These are phyloP conservation scores for Ivindomyrus marchei DNA, from an alignment of 2,113 vertebrate genomes.

Conservation along the genomic window DNA sequence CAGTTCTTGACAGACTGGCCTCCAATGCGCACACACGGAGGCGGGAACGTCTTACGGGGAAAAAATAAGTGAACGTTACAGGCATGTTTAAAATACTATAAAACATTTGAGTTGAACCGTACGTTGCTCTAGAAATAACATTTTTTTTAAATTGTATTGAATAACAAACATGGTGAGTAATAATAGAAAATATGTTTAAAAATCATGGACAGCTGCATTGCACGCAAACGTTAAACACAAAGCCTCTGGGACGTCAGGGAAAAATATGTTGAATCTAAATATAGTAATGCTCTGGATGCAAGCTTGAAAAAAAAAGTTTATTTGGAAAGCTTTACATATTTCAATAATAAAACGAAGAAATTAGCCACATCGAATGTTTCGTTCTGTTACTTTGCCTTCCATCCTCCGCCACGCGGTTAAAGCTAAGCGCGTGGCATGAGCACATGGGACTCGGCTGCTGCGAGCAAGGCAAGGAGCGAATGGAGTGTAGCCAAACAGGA, in stretches of 20 bases:
- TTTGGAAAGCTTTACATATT: background rate
- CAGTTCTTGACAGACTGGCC: background rate
- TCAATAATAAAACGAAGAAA: background rate
- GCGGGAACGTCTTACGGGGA: background rate
- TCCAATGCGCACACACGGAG: background rate
- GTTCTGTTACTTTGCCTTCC: background rate
- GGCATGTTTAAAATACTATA: background rate
- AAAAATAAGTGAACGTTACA: background rate
- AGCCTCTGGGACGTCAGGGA: background rate
- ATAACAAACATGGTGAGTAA: background rate
- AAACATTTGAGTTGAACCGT: background rate
- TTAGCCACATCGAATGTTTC: background rate
- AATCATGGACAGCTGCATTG: background rate
- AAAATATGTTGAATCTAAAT: background rate
- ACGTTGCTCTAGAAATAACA: background rate
- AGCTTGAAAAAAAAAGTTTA: background rate
- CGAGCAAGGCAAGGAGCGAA: background rate
- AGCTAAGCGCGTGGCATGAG: background rate
- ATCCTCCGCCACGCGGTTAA: background rate
- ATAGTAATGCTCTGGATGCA: background rate
- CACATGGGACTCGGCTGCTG: background rate
- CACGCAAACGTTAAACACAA: background rate
- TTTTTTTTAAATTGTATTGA: background rate
- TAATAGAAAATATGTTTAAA: background rate
- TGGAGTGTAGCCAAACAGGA: background rate